Base-by-base conservation (phyloP, 2,797 vertebrate species). In the Acrocephalus scirpaceus region DNA sequence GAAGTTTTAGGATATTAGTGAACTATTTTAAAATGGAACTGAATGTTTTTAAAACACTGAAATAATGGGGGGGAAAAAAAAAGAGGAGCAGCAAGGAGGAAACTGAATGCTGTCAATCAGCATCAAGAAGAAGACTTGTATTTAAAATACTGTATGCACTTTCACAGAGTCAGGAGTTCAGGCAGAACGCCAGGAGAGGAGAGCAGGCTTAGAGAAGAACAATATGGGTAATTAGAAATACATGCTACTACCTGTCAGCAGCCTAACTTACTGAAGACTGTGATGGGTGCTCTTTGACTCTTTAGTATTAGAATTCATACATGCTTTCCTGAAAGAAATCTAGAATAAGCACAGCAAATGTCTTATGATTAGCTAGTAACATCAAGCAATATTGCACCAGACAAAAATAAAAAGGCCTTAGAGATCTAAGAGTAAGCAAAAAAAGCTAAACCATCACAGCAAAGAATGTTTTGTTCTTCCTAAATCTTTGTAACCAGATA, bases 231-330 rank as follows among this genome's bases (percentile, higher is more conserved):
- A 71, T 34, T 2, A 73, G 48, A 79, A 56, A 56, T 48, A 17
- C 1, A 9, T 18, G 21, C 11, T 7, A 15, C 30, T 30, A 42
- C 17, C 73, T 56, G 16, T 5, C 40, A 58, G 60, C 45, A 87
- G 65, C 44, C 16, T 36, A 18, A 15, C 18, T 45, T 36, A 25
- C 47, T 51, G 44, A 34, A 40, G 38, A 10, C 40, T n/a, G 19
- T 38, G 30, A 69, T 2, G 27, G 54, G 79, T 13, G 29, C 32
- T 78, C 50, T 65, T 45, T 64, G 27, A 13, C 36, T 65, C 7
- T 26, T 9, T 48, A n/a, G 4, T 9, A 30, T 44, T 62, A 73
- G n/a, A 79, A 19, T 21, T n/a, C 10, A n/a, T 0, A 9, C 0
- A 13, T 6, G 9, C 21, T 56, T 73, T 75, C 44, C 70, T 76